Evolutionary conservation across 2,797 vertebrate genomes (phyloP).

Genomic region (Melanogrammus aeglefinus): DNA sequence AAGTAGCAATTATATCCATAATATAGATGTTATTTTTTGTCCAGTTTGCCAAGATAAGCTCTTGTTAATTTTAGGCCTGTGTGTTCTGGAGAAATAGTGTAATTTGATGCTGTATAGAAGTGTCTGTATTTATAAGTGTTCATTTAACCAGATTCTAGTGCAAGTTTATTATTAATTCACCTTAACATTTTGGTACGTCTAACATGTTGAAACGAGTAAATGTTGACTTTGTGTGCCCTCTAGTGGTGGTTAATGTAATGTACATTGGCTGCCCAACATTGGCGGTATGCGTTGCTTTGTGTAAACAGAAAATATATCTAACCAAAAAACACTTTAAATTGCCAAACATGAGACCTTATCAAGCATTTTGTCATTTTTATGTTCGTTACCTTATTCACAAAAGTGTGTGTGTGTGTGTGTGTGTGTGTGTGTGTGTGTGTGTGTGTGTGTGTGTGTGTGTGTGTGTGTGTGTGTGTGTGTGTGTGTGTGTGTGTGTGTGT

Average conservation of each 20-base stretch:
- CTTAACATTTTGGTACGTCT: not conserved
- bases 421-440: not conserved
- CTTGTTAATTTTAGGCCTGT: not conserved
- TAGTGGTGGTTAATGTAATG: conserved; percentile 17
- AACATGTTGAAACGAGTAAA: conserved; percentile 8
- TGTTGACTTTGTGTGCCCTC: conserved; percentile 16
- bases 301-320: not conserved
- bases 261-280: conserved; percentile 8
- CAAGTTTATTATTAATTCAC: not conserved
- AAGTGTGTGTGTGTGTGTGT: not conserved
- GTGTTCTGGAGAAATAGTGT: not conserved
- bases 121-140: not conserved
- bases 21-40: not conserved
- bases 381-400: not conserved
- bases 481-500: not conserved
- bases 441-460: conserved; percentile 1
- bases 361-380: conserved; percentile 45
- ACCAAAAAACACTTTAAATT: conserved; percentile 23
- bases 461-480: not conserved
- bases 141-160: not conserved
- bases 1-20: not conserved
- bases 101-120: not conserved
- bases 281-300: conserved; percentile 1
- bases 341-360: conserved; percentile 15
- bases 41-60: not conserved